Percentiles rank a stretch among this genome's conserved stretches.
Evolutionary conservation across 2,113 vertebrate species (phyloP).

Genomic region (Mormoops blainvillei): DNA sequence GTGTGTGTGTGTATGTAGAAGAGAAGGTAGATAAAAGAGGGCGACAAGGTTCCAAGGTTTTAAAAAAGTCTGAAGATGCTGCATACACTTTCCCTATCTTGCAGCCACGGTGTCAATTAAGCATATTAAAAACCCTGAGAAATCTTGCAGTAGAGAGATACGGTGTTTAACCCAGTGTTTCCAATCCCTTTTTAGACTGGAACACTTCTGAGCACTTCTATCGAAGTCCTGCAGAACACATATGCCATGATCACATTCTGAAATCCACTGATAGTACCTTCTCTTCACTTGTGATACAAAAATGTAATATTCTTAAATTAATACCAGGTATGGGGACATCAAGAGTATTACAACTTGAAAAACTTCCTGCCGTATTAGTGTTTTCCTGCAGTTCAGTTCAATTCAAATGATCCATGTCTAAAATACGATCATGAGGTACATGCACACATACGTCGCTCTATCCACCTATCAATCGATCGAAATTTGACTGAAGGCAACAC

Average conservation of each 20-base stretch:
- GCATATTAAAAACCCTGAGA: background rate
- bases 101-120: background rate
- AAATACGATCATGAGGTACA: background rate
- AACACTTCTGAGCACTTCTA: background rate
- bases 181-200: background rate
- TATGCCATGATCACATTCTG: background rate
- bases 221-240: background rate
- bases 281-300: background rate
- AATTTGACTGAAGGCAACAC: background rate
- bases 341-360: background rate
- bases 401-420: background rate
- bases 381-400: background rate
- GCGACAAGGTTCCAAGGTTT: background rate
- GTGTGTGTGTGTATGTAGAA: background rate
- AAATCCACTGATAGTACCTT: background rate
- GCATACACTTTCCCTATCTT: background rate
- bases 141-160: background rate
- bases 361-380: background rate
- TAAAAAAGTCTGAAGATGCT: background rate
- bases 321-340: background rate
- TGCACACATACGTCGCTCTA: background rate
- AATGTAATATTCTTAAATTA: slow-evolving; percentile 4
- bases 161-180: background rate
- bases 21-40: background rate
- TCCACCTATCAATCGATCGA: background rate